Conservation (phyloP, 2,888 invertebrate genomes). For the Drosophila sordidula region DNA sequence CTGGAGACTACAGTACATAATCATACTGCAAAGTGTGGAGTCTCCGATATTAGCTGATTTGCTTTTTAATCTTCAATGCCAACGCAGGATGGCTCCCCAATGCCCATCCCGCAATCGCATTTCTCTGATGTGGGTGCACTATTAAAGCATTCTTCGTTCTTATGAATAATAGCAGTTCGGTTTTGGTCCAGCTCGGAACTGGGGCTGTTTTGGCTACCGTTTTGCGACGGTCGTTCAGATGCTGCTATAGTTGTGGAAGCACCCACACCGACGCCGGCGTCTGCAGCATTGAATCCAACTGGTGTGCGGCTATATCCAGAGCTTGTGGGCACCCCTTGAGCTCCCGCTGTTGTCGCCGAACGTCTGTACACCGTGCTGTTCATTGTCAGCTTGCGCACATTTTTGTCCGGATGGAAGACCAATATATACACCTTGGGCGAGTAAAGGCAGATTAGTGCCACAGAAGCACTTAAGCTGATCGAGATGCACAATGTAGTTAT, state of each 20-base stretch:
- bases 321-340: constrained; percentile 54
- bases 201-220: constrained; percentile 29
- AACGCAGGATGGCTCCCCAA: constrained; percentile 14
- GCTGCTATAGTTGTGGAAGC: constrained; percentile 31
- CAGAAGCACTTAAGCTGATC: constrained; percentile 91
- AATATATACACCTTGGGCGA: constrained; percentile 92
- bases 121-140: constrained; percentile 22
- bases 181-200: constrained; percentile 27
- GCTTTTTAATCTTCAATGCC: constrained; percentile 31
- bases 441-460: constrained; percentile 90
- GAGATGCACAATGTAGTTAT: constrained; percentile 92
- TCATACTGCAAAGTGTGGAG: constrained; percentile 1
- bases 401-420: constrained; percentile 92
- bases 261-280: constrained; percentile 9
- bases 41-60: background rate
- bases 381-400: constrained; percentile 87
- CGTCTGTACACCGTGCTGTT: constrained; percentile 82
- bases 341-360: constrained; percentile 66
- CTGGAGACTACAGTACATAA: background rate
- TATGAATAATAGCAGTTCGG: constrained; percentile 43
- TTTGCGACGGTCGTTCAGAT: constrained; percentile 29
- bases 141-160: constrained; percentile 37
- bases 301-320: constrained; percentile 69
- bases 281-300: constrained; percentile 18
- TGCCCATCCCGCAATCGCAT: constrained; percentile 26